These are phyloP conservation scores for Polyodon spathula DNA, from an alignment of 2,113 vertebrate species.

Conservation along the genomic window DNA sequence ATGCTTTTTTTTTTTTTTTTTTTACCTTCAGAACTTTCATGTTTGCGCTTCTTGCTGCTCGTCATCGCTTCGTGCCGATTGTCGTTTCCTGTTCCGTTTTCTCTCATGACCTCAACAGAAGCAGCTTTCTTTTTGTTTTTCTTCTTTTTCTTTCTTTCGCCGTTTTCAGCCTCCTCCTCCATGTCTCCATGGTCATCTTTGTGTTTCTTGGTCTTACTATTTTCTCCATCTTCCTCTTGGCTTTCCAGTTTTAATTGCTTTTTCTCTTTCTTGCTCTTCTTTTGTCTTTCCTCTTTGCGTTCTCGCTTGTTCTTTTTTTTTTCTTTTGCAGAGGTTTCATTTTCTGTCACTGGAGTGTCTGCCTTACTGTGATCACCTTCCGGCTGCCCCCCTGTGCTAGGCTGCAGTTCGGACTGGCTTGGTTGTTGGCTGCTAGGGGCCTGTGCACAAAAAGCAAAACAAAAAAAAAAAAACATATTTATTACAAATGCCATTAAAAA, in stretches of 20 bases:
- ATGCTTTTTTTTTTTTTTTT: neutral
- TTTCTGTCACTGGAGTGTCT: neutral
- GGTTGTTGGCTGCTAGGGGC: neutral
- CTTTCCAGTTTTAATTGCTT: slow-evolving; percentile 46
- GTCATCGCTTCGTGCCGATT: neutral
- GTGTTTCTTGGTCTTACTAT: slow-evolving; percentile 45
- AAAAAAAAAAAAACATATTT: neutral
- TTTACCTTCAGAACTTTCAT: slow-evolving; percentile 42
- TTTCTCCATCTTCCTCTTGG: slow-evolving; percentile 13
- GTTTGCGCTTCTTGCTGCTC: slow-evolving; percentile 39
- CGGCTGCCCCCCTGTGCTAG: slow-evolving; percentile 4
- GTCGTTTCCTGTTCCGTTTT: neutral
- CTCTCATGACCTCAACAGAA: neutral
- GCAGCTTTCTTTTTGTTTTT: slow-evolving; percentile 35
- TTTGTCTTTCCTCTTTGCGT: slow-evolving; percentile 69
- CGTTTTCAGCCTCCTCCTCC: slow-evolving; percentile 24
- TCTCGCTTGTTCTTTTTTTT: slow-evolving; percentile 72
- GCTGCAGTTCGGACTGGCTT: too few species aligned
- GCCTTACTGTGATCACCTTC: slow-evolving; percentile 16
- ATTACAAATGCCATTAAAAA: neutral
- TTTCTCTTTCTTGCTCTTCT: slow-evolving; percentile 58
- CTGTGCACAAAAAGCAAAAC: neutral
- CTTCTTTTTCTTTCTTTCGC: slow-evolving; percentile 30
- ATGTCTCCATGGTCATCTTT: slow-evolving; percentile 20
- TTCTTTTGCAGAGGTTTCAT: slow-evolving; percentile 23